phyloP scores from a whole-genome alignment of 1,140 invertebrate genomes.

The Drosophila punjabiensis region DNA sequence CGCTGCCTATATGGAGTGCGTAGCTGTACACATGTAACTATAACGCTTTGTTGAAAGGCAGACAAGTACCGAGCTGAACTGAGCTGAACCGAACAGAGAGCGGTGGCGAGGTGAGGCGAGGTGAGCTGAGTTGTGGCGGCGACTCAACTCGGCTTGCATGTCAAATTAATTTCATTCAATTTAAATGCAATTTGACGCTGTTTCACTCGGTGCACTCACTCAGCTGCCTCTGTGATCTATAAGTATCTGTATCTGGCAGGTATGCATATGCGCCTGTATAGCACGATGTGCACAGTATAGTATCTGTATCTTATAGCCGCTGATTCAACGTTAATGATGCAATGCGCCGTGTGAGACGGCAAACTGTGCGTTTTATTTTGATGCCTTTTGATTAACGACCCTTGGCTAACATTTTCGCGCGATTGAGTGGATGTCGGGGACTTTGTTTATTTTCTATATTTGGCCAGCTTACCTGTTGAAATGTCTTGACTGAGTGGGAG shows the following conservation, averaged over 20 bases:
- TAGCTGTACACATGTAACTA: slow-evolving; percentile 67
- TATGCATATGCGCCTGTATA: slow-evolving; percentile 41
- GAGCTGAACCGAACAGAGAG: background rate
- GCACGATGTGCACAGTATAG: slow-evolving; percentile 3
- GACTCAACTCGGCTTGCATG: slow-evolving; percentile 74
- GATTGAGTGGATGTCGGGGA: slow-evolving; percentile 34
- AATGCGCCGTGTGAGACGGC: slow-evolving; percentile 67
- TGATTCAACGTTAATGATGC: slow-evolving; percentile 74
- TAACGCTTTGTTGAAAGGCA: slow-evolving; percentile 73
- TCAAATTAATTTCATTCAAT: slow-evolving; percentile 83
- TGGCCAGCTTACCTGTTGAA: slow-evolving; percentile 58
- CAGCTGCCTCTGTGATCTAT: slow-evolving; percentile 41
- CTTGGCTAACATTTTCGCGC: slow-evolving; percentile 61
- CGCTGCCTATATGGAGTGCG: slow-evolving; percentile 27
- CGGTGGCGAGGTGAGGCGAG: background rate
- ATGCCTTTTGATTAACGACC: slow-evolving; percentile 75
- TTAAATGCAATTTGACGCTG: slow-evolving; percentile 82
- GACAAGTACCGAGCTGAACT: slow-evolving; percentile 23
- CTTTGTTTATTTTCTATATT: slow-evolving; percentile 31
- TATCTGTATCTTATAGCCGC: slow-evolving; percentile 32
- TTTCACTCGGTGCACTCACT: slow-evolving; percentile 63
- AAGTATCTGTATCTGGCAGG: slow-evolving; percentile 66
- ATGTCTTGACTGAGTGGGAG: slow-evolving; percentile 36
- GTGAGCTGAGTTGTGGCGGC: slow-evolving; percentile 30
- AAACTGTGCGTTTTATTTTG: slow-evolving; percentile 76